Percentiles rank a stretch among this genome's conserved stretches.
phyloP scores from a whole-genome alignment of 2,888 invertebrate species.

The Phengaris arion region DNA sequence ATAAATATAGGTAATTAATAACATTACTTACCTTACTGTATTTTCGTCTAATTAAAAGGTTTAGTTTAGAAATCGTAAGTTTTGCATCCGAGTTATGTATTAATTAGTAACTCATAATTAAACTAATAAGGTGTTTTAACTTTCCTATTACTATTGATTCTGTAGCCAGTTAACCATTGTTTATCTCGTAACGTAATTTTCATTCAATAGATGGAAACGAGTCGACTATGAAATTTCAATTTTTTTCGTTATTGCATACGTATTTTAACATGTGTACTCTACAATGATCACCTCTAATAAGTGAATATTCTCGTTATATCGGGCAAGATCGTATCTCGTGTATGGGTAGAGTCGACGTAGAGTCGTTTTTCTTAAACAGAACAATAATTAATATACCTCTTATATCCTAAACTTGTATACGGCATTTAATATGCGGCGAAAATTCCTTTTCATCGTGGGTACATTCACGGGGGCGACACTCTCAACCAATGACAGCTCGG shows the following conservation, averaged over 20 bases:
- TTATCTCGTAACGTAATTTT: neutral
- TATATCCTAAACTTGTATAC: too few relatives aligned
- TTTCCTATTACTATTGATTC: conserved; percentile 1
- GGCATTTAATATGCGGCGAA: too few relatives aligned
- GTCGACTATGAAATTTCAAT: neutral
- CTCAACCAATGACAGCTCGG: too few relatives aligned
- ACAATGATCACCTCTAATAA: neutral
- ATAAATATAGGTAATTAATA: neutral
- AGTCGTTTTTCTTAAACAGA: too few relatives aligned
- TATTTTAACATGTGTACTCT: neutral
- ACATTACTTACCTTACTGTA: neutral
- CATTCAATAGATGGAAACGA: neutral
- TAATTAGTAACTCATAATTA: neutral
- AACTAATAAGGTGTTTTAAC: neutral
- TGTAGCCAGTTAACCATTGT: neutral
- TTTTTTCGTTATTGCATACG: neutral
- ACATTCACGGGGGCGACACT: too few relatives aligned
- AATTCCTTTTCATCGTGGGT: too few relatives aligned
- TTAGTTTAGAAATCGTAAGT: neutral
- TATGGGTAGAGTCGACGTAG: too few relatives aligned
- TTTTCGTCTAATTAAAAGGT: neutral
- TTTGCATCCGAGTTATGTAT: neutral
- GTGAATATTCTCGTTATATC: too few relatives aligned
- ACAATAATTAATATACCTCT: too few relatives aligned
- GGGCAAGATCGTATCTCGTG: too few relatives aligned